Evolutionary conservation across 1,140 invertebrate genomes (phyloP).

Genomic region (Hyles vespertilio): DNA sequence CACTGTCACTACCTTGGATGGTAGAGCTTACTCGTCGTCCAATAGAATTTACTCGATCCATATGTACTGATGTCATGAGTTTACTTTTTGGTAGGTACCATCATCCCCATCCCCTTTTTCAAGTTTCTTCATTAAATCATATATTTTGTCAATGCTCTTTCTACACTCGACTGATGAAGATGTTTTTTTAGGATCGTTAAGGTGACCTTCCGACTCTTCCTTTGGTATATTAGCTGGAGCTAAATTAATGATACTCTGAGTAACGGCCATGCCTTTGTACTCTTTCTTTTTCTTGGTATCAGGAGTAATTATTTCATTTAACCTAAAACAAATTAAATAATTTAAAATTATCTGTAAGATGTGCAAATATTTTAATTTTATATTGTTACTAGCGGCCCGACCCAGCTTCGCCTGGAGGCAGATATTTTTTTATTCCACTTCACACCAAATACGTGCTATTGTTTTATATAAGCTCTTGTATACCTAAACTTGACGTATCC

Average conservation of each 20-base stretch:
- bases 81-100: slow-evolving; percentile 14
- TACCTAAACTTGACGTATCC: too few relatives aligned
- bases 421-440: too few relatives aligned
- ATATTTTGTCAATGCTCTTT: slow-evolving; percentile 61
- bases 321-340: slow-evolving; percentile 20
- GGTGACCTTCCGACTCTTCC: slow-evolving; percentile 6
- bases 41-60: slow-evolving; percentile 12
- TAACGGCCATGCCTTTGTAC: slow-evolving; percentile 5
- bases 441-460: too few relatives aligned
- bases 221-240: slow-evolving; percentile 33
- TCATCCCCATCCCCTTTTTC: slow-evolving; percentile 23
- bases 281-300: slow-evolving; percentile 8
- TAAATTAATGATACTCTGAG: slow-evolving; percentile 16
- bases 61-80: slow-evolving; percentile 1
- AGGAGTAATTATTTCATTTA: slow-evolving; percentile 6
- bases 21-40: slow-evolving; percentile 18
- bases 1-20: slow-evolving; percentile 43
- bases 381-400: too few relatives aligned
- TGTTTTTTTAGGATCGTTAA: slow-evolving; percentile 22
- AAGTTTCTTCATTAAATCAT: slow-evolving; percentile 52
- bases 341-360: slow-evolving; percentile 5
- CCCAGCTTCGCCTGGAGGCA: too few relatives aligned
- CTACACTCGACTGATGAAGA: slow-evolving; percentile 39
- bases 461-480: too few relatives aligned
- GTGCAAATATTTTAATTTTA: too few relatives aligned